These are phyloP conservation scores for Oryzias celebensis DNA, from an alignment of 2,113 vertebrate species.

Conservation along the genomic window DNA sequence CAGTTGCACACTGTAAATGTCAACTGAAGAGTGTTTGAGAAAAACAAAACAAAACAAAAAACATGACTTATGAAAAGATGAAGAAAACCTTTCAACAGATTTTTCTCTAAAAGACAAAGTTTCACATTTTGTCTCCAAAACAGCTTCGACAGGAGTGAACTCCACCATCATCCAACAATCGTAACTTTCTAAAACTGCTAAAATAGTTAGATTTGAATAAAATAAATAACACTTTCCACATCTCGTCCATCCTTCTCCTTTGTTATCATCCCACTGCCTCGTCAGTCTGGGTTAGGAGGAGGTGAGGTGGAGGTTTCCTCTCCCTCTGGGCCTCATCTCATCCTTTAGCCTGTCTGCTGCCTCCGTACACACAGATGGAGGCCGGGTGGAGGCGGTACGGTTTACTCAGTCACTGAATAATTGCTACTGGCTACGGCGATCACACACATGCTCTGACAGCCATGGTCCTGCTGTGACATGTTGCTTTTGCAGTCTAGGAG, in stretches of 20 bases:
- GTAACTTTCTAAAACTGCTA: neutral
- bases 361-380: slow-evolving; percentile 11
- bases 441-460: slow-evolving; percentile 22
- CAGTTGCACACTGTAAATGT: no score
- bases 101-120: neutral
- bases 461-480: slow-evolving; percentile 59
- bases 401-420: slow-evolving; percentile 44
- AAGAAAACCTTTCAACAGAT: neutral
- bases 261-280: slow-evolving; percentile 10
- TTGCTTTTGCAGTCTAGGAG: slow-evolving; percentile 49
- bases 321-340: slow-evolving; percentile 50
- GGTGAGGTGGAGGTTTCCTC: slow-evolving; percentile 57
- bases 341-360: slow-evolving; percentile 34
- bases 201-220: neutral
- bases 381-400: slow-evolving; percentile 15
- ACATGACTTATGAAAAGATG: neutral
- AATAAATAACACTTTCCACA: slow-evolving; percentile 3
- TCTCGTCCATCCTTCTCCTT: neutral
- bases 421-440: slow-evolving; percentile 42
- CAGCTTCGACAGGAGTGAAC: no score
- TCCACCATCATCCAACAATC: no score
- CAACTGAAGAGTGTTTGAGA: no score
- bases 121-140: no score
- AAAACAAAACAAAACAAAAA: neutral
- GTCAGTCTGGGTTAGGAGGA: slow-evolving; percentile 46